phyloP scores from a whole-genome alignment of 2,888 invertebrate genomes.

The Siphlonurus alternatus region DNA sequence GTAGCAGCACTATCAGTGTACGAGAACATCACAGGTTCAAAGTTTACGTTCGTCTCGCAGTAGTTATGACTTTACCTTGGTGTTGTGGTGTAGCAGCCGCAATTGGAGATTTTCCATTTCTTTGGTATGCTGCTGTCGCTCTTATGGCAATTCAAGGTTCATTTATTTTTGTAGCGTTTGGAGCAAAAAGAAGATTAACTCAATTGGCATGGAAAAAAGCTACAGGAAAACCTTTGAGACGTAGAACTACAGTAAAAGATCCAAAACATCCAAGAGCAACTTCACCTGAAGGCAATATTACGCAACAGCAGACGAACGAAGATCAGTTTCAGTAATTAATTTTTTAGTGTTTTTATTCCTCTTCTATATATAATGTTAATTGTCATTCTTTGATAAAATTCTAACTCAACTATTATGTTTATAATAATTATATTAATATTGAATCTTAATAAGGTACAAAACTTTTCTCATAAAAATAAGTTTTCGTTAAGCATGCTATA shows the following conservation, averaged over 20 bases:
- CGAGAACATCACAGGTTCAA: slow-evolving; percentile 5
- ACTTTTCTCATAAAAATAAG: too few species aligned
- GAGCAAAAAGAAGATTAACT: slow-evolving; percentile 3
- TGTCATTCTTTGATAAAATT: too few species aligned
- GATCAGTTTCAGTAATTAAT: not conserved
- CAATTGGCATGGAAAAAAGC: slow-evolving; percentile 1
- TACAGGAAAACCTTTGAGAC: not conserved
- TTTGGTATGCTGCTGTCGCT: slow-evolving; percentile 29
- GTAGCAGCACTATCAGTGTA: not conserved
- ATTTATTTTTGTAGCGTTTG: slow-evolving; percentile 23
- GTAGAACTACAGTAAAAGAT: not conserved
- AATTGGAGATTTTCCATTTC: slow-evolving; percentile 19
- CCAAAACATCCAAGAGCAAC: not conserved
- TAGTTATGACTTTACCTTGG: slow-evolving; percentile 6
- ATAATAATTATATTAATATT: too few species aligned
- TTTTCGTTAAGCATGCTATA: too few species aligned
- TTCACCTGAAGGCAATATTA: not conserved
- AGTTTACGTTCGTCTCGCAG: slow-evolving; percentile 2
- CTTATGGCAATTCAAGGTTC: slow-evolving; percentile 30
- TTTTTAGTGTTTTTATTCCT: too few species aligned
- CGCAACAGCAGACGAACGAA: not conserved
- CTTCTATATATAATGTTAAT: too few species aligned
- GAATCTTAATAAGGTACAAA: too few species aligned
- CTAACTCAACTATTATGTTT: too few species aligned
- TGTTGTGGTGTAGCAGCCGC: slow-evolving; percentile 24